A percentile compares a stretch with the other conserved stretches of the same genome.
phyloP scores from a whole-genome alignment of 2,888 invertebrate species.

The Microdon myrmicae region DNA sequence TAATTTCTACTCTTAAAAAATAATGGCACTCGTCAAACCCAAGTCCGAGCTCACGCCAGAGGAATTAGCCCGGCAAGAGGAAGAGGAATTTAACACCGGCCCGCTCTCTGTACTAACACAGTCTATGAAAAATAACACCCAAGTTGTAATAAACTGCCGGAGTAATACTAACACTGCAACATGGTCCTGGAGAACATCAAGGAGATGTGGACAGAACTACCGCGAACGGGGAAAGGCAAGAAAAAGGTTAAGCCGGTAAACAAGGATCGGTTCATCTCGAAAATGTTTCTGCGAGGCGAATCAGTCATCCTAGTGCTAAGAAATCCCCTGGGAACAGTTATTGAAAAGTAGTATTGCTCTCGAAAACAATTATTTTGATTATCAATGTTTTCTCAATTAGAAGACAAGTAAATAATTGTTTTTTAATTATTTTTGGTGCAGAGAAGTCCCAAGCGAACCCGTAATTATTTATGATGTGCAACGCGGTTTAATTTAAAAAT shows the following conservation, averaged over 20 bases:
- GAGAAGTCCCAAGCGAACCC: too few relatives aligned
- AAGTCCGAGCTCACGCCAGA: slow-evolving; percentile 96
- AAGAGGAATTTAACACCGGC: slow-evolving; percentile 98
- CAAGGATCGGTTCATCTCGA: slow-evolving; percentile 95
- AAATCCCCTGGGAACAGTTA: slow-evolving; percentile 89
- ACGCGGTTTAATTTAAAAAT: too few relatives aligned
- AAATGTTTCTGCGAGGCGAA: slow-evolving; percentile 99
- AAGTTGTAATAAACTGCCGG: slow-evolving; percentile 96
- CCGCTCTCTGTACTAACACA: slow-evolving; percentile 97
- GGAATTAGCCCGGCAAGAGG: slow-evolving; percentile 93
- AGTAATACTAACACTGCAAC: slow-evolving; percentile 99
- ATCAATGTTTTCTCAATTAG: too few relatives aligned
- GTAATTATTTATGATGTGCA: too few relatives aligned
- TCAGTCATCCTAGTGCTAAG: slow-evolving; percentile 96
- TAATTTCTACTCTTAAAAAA: too few relatives aligned
- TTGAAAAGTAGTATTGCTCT: slow-evolving; percentile 71
- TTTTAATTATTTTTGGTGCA: too few relatives aligned
- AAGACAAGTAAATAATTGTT: too few relatives aligned
- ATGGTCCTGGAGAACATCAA: slow-evolving; percentile 99
- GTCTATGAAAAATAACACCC: slow-evolving; percentile 98
- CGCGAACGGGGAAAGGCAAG: slow-evolving; percentile 96
- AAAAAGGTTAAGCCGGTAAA: slow-evolving; percentile 88
- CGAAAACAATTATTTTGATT: not conserved
- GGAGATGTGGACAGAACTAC: slow-evolving; percentile 99
- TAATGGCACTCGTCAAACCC: slow-evolving; percentile 72